Conservation (phyloP, 2,113 vertebrate genomes). For the Equus przewalskii region DNA sequence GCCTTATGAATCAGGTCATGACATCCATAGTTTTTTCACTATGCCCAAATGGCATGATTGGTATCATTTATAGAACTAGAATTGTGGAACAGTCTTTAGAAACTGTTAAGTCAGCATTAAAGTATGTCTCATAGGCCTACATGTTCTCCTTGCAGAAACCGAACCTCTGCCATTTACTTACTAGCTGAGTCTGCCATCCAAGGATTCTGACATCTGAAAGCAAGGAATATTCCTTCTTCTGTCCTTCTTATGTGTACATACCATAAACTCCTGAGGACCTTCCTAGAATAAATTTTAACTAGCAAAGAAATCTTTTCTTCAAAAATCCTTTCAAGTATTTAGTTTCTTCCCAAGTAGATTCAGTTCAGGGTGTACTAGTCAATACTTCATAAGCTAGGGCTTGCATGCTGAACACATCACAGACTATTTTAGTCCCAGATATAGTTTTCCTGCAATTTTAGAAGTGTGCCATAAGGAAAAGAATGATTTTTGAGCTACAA, state of each 20-base stretch:
- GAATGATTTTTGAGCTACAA: not conserved
- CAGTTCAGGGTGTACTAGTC: not conserved
- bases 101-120: not conserved
- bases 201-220: not conserved
- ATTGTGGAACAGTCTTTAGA: not conserved
- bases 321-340: constrained; percentile 60
- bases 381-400: constrained; percentile 43
- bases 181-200: not conserved
- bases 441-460: not conserved
- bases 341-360: constrained; percentile 21
- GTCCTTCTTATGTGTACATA: not conserved
- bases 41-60: not conserved
- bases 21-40: not conserved
- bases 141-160: not conserved
- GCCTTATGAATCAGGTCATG: not conserved
- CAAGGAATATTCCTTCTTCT: not conserved
- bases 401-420: constrained; percentile 6
- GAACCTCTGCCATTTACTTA: not conserved
- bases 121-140: not conserved
- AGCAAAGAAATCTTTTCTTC: constrained; percentile 49
- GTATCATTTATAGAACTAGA: not conserved
- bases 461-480: constrained; percentile 9
- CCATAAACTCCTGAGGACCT: constrained; percentile 41
- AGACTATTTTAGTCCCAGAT: constrained; percentile 19
- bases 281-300: constrained; percentile 26